Conservation (phyloP, 2,888 invertebrate genomes). For the Nemoura dubitans region DNA sequence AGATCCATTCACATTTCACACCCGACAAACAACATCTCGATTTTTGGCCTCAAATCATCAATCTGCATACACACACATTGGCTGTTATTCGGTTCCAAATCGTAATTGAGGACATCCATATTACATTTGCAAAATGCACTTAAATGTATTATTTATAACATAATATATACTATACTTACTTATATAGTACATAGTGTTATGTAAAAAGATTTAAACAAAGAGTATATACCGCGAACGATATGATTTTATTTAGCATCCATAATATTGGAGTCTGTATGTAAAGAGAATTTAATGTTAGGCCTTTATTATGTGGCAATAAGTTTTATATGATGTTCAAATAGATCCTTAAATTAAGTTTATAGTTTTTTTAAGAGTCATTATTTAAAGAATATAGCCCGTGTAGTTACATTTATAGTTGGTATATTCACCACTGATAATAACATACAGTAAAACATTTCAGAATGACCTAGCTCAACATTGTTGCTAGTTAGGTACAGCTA, state of each 20-base stretch:
- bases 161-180: too few relatives aligned
- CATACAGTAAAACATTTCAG: neutral
- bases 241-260: too few relatives aligned
- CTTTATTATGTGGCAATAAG: conserved; percentile 36
- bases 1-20: neutral
- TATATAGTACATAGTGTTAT: too few relatives aligned
- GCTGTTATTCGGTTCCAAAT: too few relatives aligned
- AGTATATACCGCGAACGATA: too few relatives aligned
- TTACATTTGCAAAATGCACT: too few relatives aligned
- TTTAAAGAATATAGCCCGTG: conserved; percentile 40
- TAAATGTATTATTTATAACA: too few relatives aligned
- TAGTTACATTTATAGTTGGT: conserved; percentile 41
- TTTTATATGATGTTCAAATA: conserved; percentile 41
- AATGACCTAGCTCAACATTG: conserved; percentile 31
- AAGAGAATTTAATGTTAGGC: conserved; percentile 20
- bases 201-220: too few relatives aligned
- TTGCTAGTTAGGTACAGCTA: neutral
- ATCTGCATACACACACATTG: too few relatives aligned
- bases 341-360: conserved; percentile 43
- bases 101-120: too few relatives aligned
- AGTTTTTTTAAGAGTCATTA: conserved; percentile 40
- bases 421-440: conserved; percentile 15
- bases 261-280: too few relatives aligned
- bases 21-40: neutral
- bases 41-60: neutral